A percentile compares a stretch with the other conserved stretches of the same genome.
Evolutionary conservation across 2,888 invertebrate species (phyloP).

Genomic region (Drosophila pegasa): DNA sequence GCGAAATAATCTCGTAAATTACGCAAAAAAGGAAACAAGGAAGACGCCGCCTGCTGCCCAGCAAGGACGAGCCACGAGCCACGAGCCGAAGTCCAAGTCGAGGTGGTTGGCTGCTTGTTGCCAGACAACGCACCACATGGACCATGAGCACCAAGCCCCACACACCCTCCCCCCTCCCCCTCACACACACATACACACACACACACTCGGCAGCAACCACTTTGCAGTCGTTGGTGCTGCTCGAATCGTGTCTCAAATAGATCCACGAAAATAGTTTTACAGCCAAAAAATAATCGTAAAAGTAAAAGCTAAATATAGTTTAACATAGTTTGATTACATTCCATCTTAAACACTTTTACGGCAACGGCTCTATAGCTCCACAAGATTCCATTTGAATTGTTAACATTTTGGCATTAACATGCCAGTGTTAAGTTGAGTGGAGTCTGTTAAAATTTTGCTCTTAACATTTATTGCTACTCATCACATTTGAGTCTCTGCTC

Average conservation of each 20-base stretch:
- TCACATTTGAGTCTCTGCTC: not conserved
- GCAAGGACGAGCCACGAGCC: slow-evolving; percentile 16
- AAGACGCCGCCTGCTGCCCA: slow-evolving; percentile 40
- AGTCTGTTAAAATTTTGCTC: not conserved
- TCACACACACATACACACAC: slow-evolving; percentile 27
- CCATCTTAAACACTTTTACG: not conserved
- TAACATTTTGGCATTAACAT: not conserved
- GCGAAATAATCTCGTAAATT: slow-evolving; percentile 80
- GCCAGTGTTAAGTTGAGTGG: not conserved
- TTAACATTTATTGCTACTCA: not conserved
- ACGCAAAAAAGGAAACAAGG: slow-evolving; percentile 80
- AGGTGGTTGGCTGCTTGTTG: slow-evolving; percentile 65
- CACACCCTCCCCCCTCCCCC: too few species aligned
- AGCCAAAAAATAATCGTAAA: not conserved
- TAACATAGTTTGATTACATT: slow-evolving; percentile 1
- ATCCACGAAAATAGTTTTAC: slow-evolving; percentile 1
- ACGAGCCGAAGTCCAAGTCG: slow-evolving; percentile 39
- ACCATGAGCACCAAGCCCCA: slow-evolving; percentile 26
- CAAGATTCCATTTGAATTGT: too few species aligned
- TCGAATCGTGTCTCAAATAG: slow-evolving; percentile 21
- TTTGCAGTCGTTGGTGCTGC: slow-evolving; percentile 23
- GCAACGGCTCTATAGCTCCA: not conserved
- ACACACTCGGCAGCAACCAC: slow-evolving; percentile 53
- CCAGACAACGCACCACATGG: slow-evolving; percentile 69
- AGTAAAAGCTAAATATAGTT: not conserved